phyloP scores from a whole-genome alignment of 2,113 vertebrate species.

The Syngnathus scovelli region DNA sequence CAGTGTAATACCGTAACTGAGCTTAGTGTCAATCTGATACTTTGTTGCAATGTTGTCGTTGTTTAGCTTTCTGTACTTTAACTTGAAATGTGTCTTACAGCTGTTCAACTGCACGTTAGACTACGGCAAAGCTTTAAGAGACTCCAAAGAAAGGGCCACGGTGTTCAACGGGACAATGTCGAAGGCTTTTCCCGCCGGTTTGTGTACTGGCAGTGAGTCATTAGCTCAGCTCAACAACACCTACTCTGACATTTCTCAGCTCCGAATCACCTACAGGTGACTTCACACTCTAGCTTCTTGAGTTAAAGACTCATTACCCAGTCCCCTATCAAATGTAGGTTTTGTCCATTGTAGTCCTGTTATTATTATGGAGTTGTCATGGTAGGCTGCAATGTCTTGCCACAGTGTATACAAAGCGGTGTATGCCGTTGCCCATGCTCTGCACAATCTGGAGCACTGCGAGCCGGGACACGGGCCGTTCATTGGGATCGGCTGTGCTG shows the following conservation, averaged over 20 bases:
- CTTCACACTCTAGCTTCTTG: not conserved
- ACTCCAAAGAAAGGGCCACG: conserved; percentile 14
- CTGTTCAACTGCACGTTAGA: conserved; percentile 80
- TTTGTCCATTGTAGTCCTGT: not conserved
- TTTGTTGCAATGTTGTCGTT: not conserved
- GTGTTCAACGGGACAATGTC: conserved; percentile 33
- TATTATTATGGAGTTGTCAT: conserved; percentile 1
- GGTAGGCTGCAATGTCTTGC: not conserved
- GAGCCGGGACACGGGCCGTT: conserved; percentile 64
- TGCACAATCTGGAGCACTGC: conserved; percentile 73
- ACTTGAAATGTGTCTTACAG: conserved; percentile 23
- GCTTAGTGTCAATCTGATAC: not conserved
- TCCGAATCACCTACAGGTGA: conserved; percentile 76
- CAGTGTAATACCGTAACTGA: not conserved
- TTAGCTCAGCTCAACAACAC: conserved; percentile 71
- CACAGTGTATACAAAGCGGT: conserved; percentile 78
- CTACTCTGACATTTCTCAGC: conserved; percentile 77
- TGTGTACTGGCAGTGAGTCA: conserved; percentile 73
- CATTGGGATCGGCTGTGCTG: conserved; percentile 54
- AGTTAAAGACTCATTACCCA: not conserved
- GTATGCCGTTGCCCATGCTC: conserved; percentile 75
- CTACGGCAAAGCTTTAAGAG: conserved; percentile 40
- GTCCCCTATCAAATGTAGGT: not conserved
- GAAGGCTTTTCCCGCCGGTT: conserved; percentile 37
- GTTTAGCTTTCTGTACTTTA: not conserved